Percentiles rank a stretch among this genome's conserved stretches.
Evolutionary conservation across 2,113 vertebrate species (phyloP).

Genomic region (Polypterus bichir): DNA sequence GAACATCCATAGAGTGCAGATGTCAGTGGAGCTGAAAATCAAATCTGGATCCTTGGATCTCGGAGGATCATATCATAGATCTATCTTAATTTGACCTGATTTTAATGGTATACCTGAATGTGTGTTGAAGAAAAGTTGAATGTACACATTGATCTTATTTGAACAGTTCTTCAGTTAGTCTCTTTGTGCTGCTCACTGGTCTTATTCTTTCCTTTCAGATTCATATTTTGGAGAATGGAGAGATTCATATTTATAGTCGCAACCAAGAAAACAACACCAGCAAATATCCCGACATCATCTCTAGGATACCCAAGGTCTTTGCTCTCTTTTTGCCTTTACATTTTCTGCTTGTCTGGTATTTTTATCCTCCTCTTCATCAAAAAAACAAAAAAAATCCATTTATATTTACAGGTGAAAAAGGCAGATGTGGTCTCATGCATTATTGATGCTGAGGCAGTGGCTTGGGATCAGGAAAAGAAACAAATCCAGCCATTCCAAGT

Average conservation of each 20-base stretch:
- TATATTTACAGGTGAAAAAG: constrained; percentile 52
- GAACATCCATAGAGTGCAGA: too few species aligned
- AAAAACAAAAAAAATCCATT: not conserved
- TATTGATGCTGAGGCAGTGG: constrained; percentile 71
- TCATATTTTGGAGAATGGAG: constrained; percentile 66
- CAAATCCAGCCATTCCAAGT: constrained; percentile 86
- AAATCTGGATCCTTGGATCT: too few species aligned
- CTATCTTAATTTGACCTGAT: too few species aligned
- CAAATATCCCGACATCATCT: constrained; percentile 77
- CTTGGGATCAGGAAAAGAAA: constrained; percentile 72
- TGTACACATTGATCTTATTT: not conserved
- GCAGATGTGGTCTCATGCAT: constrained; percentile 61
- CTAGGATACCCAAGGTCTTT: constrained; percentile 63
- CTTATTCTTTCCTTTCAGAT: constrained; percentile 43
- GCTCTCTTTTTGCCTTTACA: not conserved
- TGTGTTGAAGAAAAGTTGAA: too few species aligned
- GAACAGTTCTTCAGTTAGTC: too few species aligned
- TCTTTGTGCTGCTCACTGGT: too few species aligned
- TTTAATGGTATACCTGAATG: too few species aligned
- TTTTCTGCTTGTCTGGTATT: not conserved
- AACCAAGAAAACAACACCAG: constrained; percentile 83
- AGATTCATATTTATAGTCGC: constrained; percentile 72
- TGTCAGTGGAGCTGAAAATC: too few species aligned
- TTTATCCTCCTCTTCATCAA: not conserved
- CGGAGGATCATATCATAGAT: too few species aligned